Evolutionary conservation across 2,113 vertebrate species (phyloP), one percentile per base, ranked within the genome.

Genomic region (Chlorodrepanis virens): DNA sequence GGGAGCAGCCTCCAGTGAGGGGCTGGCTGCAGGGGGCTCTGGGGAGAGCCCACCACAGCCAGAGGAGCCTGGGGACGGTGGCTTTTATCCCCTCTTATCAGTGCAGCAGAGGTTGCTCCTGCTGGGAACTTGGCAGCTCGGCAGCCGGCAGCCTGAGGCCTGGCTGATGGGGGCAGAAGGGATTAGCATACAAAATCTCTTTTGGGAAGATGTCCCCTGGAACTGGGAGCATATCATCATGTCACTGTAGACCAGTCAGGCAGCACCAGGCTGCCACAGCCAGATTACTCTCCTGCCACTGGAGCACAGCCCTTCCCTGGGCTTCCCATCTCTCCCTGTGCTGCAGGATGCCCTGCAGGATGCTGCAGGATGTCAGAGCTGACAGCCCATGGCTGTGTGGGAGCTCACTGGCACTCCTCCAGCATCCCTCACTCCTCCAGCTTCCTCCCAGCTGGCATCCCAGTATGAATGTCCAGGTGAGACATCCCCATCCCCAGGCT

Each of bases 161-260:
- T 52, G 80, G 60, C 29, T 87, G 64, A 52, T 81, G 44, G 52
- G 31, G 47, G n/a, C 52, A 89, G 54, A 22, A 83, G 45, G 59
- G 83, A 96, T 96, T 96, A 92, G 63, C 85, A 74, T 83, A 67
- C 29, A 72, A 79, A 90, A 94, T 83, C 63, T 49, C 44, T 33
- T 88, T 80, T 0, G 3, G 35, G 76, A 94, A 83, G 68, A 74
- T 45, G 54, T 71, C 4, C 40, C 42, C 49, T 82, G 70, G 65
- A 81, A 84, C 33, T 60, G 56, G 39, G 83, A 82, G 60, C 45
- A 21, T 50, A 40, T 93, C 49, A 17, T 68, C 53, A 23, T 28
- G 49, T 53, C 70, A 65, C 45, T 2, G 2, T 21, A 53, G 52
- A 39, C 15, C 70, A 68, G 8, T 40, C n/a, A 82, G 87, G n/a